Evolutionary conservation across 2,888 invertebrate genomes (phyloP), one percentile per base, ranked within the genome.

Genomic region (Syrphus vitripennis): DNA sequence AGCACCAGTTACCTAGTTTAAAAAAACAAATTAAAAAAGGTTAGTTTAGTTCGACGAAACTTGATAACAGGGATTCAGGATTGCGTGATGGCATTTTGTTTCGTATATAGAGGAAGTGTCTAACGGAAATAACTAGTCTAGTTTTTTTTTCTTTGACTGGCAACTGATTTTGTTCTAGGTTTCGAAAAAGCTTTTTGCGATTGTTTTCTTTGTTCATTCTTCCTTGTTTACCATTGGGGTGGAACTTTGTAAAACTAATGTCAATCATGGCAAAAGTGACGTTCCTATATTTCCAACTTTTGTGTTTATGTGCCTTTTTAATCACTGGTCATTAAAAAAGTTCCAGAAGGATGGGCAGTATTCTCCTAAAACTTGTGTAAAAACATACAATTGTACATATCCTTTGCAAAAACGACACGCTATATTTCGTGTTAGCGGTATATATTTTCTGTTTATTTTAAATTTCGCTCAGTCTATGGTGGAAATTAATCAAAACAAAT

Each of bases 331-430:
- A 84, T 80, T 81, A 80, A 40, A 55, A 75, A 5, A 45, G 24
- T 59, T 45, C 34, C 26, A 50, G 12, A 31, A 71, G 81, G 77
- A 86, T 86, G 72, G 72, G 77, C 48, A 48, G 34, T 42, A 55
- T 72, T 16, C 61, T 48, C 45, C n/a, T 71, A 45, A 72, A 40
- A 61, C 40, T 42, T 34, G n/a, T 40, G 24, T 9, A 53, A 29
- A 1, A 48, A 48, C 67, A 76, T 72, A 80, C 37, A 76, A 53
- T 61, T 50, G 29, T 55, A 74, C 16, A 24, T 34, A 81, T 81
- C 63, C 61, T 71, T 83, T 77, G 72, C 42, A 61, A 50, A 50
- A 69, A 63, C 55, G 61, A 84, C 84, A 86, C 81, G 81, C 84
- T 37, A 81, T 55, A 10, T 86, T 29, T 69, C 84, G 84, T 86